Conservation (phyloP, 2,797 vertebrate species). For the Morus bassanus region DNA sequence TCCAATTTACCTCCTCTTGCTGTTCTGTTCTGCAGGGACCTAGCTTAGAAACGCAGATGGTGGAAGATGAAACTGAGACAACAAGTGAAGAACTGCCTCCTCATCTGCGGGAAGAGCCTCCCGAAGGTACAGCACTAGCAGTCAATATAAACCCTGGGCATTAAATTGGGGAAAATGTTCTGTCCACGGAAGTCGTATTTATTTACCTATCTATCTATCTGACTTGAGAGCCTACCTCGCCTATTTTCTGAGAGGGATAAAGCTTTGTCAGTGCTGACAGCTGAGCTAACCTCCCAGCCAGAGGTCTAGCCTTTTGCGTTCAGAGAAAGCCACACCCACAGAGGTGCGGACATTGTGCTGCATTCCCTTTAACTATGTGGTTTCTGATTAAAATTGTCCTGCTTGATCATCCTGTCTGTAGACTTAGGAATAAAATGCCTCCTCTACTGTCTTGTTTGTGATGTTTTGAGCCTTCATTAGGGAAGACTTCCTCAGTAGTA, state of each 20-base stretch:
- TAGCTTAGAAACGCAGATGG: conserved; percentile 18
- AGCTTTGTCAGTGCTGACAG: background rate
- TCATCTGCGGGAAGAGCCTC: conserved; percentile 43
- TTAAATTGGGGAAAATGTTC: background rate
- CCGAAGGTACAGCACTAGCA: background rate
- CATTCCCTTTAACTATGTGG: background rate
- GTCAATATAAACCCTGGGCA: background rate
- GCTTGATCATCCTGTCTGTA: background rate
- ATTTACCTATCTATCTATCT: background rate
- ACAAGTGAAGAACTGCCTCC: background rate
- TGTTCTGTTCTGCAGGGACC: conserved; percentile 30
- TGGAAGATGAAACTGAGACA: conserved; percentile 20
- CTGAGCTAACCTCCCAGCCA: background rate
- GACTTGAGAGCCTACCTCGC: background rate
- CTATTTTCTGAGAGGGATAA: background rate
- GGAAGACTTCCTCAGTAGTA: background rate
- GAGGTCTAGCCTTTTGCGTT: background rate
- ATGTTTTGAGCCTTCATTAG: conserved; percentile 15
- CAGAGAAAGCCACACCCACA: background rate
- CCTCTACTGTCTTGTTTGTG: background rate
- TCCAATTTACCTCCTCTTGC: background rate
- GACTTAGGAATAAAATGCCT: background rate
- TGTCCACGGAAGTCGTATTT: background rate
- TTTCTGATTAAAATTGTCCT: conserved; percentile 49
- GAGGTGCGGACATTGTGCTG: background rate